Evolutionary conservation across 2,888 invertebrate genomes (phyloP).

Genomic region (Smittia aterrima): DNA sequence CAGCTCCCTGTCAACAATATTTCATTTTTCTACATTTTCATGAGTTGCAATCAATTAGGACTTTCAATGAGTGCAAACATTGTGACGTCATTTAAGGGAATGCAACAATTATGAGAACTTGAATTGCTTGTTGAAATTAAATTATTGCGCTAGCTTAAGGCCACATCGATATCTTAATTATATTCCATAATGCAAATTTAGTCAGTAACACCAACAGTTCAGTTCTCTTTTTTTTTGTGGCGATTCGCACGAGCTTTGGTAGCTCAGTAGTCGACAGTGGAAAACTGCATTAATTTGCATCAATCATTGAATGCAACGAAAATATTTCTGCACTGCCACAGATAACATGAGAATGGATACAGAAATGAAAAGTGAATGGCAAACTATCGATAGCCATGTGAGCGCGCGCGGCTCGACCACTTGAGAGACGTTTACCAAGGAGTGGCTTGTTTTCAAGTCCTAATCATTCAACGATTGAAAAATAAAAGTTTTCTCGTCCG

Average conservation of each 20-base stretch:
- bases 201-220: not conserved
- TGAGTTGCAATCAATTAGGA: not conserved
- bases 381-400: not conserved
- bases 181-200: slow-evolving; percentile 33
- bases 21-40: not conserved
- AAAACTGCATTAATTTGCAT: slow-evolving; percentile 23
- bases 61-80: not conserved
- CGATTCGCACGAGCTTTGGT: not conserved
- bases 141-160: too few relatives aligned
- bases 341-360: not conserved
- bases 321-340: not conserved
- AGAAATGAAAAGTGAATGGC: slow-evolving; percentile 13
- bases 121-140: not conserved
- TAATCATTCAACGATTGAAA: too few relatives aligned
- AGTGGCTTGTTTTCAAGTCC: not conserved
- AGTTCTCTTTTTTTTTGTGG: not conserved
- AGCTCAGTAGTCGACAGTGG: not conserved
- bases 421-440: not conserved
- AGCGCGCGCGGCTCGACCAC: not conserved
- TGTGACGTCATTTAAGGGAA: not conserved
- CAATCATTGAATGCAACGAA: slow-evolving; percentile 17
- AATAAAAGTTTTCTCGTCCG: too few relatives aligned
- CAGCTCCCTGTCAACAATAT: not conserved
- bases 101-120: not conserved
- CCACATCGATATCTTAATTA: slow-evolving; percentile 27